Conservation (phyloP, 2,888 invertebrate species). For the Aproaerema taeniolella region DNA sequence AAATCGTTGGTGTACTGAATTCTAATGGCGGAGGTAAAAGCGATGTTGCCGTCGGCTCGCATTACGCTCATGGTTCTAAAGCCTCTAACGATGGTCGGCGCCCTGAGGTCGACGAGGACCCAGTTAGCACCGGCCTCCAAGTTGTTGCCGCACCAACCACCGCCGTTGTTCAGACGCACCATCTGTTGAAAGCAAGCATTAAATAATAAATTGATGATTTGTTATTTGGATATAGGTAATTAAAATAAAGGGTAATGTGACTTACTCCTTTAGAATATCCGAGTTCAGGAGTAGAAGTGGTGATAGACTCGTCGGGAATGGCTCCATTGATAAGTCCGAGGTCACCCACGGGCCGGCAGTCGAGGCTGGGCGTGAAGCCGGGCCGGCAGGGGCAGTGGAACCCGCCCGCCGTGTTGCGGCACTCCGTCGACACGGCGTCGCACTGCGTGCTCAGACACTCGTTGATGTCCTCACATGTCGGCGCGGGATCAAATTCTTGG, state of each 20-base stretch:
- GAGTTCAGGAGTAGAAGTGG: constrained; percentile 87
- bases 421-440: constrained; percentile 93
- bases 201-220: too few relatives aligned
- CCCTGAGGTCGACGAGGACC: constrained; percentile 91
- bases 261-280: constrained; percentile 89
- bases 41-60: constrained; percentile 87
- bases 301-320: constrained; percentile 92
- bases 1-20: constrained; percentile 93
- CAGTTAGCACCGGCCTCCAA: constrained; percentile 92
- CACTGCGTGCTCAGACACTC: constrained; percentile 94
- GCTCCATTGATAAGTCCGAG: constrained; percentile 92
- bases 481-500: constrained; percentile 89
- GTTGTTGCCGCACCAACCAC: constrained; percentile 94
- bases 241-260: too few relatives aligned
- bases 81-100: constrained; percentile 92
- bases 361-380: constrained; percentile 90
- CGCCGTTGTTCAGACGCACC: constrained; percentile 88
- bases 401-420: constrained; percentile 91
- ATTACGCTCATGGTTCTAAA: constrained; percentile 94
- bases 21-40: constrained; percentile 93
- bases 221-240: too few relatives aligned
- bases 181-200: constrained; percentile 80
- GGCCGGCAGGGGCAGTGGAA: constrained; percentile 92
- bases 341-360: constrained; percentile 94
- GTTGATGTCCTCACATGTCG: constrained; percentile 94